phyloP scores from a whole-genome alignment of 1,140 invertebrate species.

The Drosophila kikkawai region DNA sequence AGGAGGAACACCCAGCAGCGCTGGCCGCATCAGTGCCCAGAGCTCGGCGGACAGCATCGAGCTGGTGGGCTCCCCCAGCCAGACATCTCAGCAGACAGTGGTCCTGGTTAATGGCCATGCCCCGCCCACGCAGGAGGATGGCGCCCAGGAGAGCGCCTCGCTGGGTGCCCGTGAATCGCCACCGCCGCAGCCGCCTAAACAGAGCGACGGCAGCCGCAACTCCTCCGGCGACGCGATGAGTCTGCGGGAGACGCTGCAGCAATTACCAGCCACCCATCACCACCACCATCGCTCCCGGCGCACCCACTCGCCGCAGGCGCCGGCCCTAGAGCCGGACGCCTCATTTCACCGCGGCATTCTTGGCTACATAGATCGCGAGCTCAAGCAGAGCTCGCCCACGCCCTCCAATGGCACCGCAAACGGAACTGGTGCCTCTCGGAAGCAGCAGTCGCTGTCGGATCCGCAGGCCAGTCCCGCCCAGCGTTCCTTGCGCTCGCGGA shows the following conservation, averaged over 20 bases:
- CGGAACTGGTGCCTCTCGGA: slow-evolving; percentile 57
- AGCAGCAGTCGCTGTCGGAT: slow-evolving; percentile 82
- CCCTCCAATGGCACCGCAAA: slow-evolving; percentile 52
- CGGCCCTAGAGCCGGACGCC: slow-evolving; percentile 63
- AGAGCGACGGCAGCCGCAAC: slow-evolving; percentile 78
- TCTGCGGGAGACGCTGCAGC: slow-evolving; percentile 76
- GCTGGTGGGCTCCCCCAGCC: slow-evolving; percentile 71
- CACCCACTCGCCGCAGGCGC: slow-evolving; percentile 70
- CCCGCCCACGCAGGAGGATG: slow-evolving; percentile 56
- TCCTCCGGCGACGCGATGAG: slow-evolving; percentile 81
- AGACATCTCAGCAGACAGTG: slow-evolving; percentile 78
- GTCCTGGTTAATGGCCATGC: slow-evolving; percentile 77
- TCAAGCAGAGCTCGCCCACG: slow-evolving; percentile 79
- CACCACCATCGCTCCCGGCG: slow-evolving; percentile 66
- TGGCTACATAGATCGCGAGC: slow-evolving; percentile 82
- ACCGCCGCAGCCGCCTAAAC: slow-evolving; percentile 60
- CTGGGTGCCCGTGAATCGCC: slow-evolving; percentile 52
- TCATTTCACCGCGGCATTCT: slow-evolving; percentile 81
- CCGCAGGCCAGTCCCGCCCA: slow-evolving; percentile 84
- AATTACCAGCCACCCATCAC: slow-evolving; percentile 74
- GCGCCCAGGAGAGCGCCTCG: slow-evolving; percentile 51
- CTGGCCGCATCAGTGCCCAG: slow-evolving; percentile 71
- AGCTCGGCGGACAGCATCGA: slow-evolving; percentile 77
- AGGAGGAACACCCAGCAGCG: slow-evolving; percentile 46
- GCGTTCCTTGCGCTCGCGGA: slow-evolving; percentile 77